These are phyloP conservation scores for Athene noctua DNA, from an alignment of 2,113 vertebrate species.

Conservation along the genomic window DNA sequence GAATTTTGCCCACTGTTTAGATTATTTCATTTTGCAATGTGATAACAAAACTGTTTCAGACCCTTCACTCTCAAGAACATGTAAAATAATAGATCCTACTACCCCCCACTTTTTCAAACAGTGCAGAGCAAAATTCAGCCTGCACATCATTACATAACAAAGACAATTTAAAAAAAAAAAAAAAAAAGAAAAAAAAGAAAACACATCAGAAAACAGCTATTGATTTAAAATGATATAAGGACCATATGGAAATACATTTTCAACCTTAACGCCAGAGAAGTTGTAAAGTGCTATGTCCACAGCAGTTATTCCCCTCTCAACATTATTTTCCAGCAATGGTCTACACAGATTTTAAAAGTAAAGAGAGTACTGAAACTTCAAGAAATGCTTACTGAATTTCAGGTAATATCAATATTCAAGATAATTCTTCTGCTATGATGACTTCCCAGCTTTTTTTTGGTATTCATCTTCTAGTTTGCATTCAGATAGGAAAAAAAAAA, in stretches of 20 bases:
- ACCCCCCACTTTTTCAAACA: not conserved
- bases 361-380: not conserved
- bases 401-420: not conserved
- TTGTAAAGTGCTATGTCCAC: not conserved
- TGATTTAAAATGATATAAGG: not conserved
- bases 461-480: constrained; percentile 11
- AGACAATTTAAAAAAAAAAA: not conserved
- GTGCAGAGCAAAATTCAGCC: not conserved
- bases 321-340: not conserved
- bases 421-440: not conserved
- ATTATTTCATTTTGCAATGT: not conserved
- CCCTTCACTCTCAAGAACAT: not conserved
- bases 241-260: not conserved
- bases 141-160: not conserved
- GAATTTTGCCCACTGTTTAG: not conserved
- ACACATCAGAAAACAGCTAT: not conserved
- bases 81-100: not conserved
- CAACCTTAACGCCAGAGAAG: not conserved
- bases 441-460: not conserved
- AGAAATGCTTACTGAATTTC: not conserved
- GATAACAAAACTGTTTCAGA: not conserved
- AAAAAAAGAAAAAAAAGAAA: fast-evolving
- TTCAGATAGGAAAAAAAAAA: not conserved
- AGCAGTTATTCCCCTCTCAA: not conserved
- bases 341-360: not conserved